Evolutionary conservation across 2,888 invertebrate genomes (phyloP).

Genomic region (Germaria angustata): DNA sequence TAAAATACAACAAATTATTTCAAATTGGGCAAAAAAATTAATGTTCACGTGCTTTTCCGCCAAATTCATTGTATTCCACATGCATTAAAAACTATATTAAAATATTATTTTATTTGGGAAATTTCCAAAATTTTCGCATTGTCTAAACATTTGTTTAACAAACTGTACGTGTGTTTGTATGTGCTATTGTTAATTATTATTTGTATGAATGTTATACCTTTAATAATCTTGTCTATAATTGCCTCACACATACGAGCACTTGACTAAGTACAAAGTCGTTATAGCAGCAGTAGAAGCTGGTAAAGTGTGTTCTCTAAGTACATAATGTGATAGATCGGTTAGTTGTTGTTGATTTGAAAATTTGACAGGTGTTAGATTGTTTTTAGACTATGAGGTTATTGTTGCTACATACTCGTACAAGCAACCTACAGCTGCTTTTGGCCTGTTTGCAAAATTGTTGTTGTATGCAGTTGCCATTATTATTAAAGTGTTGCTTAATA

Average conservation of each 20-base stretch:
- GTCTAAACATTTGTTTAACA: neutral
- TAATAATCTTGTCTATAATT: neutral
- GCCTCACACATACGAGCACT: neutral
- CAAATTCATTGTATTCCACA: too few species aligned
- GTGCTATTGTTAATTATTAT: neutral
- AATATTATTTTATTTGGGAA: too few species aligned
- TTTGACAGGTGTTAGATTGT: constrained; percentile 44
- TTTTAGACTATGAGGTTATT: neutral
- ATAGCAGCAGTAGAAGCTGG: neutral
- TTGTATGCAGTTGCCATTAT: constrained; percentile 11
- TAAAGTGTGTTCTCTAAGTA: neutral
- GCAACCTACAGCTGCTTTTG: neutral
- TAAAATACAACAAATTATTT: too few species aligned
- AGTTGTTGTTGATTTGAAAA: constrained; percentile 1
- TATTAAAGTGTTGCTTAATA: constrained; percentile 28
- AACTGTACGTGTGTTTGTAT: neutral
- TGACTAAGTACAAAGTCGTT: neutral
- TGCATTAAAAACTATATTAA: too few species aligned
- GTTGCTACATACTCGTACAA: neutral
- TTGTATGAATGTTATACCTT: neutral
- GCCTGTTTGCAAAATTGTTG: neutral
- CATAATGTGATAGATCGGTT: neutral
- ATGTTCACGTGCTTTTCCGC: too few species aligned
- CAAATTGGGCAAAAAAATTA: too few species aligned
- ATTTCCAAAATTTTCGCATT: too few species aligned